Base-by-base conservation (phyloP, 2,113 vertebrate species). In the Malurus cyaneus region DNA sequence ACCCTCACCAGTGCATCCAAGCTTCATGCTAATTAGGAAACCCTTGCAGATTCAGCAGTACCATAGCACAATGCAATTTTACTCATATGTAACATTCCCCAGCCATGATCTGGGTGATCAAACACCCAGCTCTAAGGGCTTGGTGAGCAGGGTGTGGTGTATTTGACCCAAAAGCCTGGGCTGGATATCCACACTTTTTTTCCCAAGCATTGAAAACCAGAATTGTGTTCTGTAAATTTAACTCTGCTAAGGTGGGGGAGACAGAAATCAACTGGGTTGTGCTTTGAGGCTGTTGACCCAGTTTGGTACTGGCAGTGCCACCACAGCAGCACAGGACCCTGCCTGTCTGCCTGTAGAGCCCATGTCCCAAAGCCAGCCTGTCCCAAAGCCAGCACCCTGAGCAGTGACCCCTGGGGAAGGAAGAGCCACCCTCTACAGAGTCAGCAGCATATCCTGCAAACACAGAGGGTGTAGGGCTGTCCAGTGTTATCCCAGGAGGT, bases 181-280 rank as follows among this genome's bases (percentile, higher is more conserved):
- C 10, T 28, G 21, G 15, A 66, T 8, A 52, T 17, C n/a, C 26
- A 6, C 19, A 9, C 4, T 11, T 54, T 52, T 52, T 62, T 42
- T 9, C 50, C 60, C 29, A 72, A 59, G 53, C 5, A 18, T 7
- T 65, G 52, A 54, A 78, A 86, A 29, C 28, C 50, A 64, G 31
- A 3, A 4, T 13, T 29, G 28, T 28, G 20, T 52, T 81, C 47
- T 0, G 0, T 15, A 60, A 74, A 11, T 24, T 50, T 42, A 71
- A 25, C 32, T 53, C 70, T 46, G 54, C 41, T 19, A 29, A 78
- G 16, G 44, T 20, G 6, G 8, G 17, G 5, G 24, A 59, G 20
- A 84, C 16, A 61, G 39, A 88, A 61, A 39, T 34, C 42, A n/a
- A 11, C 49, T 14, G 28, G 24, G 56, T 56, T 5, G 3, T n/a